Base-by-base conservation (phyloP, 2,888 invertebrate genomes). In the Lissonota sp. region DNA sequence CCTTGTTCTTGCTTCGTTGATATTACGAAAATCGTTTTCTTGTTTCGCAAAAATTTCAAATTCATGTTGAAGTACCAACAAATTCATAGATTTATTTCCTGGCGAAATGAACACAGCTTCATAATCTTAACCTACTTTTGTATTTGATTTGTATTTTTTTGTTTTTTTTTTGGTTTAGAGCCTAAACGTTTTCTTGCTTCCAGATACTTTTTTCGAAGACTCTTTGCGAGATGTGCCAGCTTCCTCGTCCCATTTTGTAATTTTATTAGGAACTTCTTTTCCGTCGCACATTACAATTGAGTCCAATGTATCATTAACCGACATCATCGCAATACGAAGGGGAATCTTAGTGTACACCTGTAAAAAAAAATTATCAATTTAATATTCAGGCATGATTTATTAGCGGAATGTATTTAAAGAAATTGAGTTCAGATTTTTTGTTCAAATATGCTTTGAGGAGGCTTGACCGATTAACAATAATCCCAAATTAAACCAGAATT, bases 271-370 rank as follows among this genome's bases (percentile, higher is more conserved):
- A 58, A 55, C 7, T 5, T 6, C 10, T 42, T 40, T 6, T 53
- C 26, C 14, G 5, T 55, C 40, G 12, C 12, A 49, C 64, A 64
- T 51, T 3, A 8, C 42, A 12, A 44, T 10, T 6, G 53, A 42
- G 39, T 57, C 58, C 8, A 62, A 7, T 12, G 62, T 44, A 10
- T 53, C 53, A 39, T 79, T 37, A 1, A 26, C 26, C 3, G 26
- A 26, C 26, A 26, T 26, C 46, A 73, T 26, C 1, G 72, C 40
- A 6, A 78, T 37, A 16, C 78, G 66, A 1, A 5, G 26, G 0
- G 72, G 67, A 39, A 39, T 67, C n/a, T n/a, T 62, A 6, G 37
- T 60, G 44, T 73, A 53, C 26, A 44, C 16, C 78, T 78, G 72
- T 12, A 67, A 78, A n/a, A 42, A 7, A 39, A 51, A 40, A 49